Base-by-base conservation (phyloP, 2,113 vertebrate genomes). In the Phaethornis superciliosus region DNA sequence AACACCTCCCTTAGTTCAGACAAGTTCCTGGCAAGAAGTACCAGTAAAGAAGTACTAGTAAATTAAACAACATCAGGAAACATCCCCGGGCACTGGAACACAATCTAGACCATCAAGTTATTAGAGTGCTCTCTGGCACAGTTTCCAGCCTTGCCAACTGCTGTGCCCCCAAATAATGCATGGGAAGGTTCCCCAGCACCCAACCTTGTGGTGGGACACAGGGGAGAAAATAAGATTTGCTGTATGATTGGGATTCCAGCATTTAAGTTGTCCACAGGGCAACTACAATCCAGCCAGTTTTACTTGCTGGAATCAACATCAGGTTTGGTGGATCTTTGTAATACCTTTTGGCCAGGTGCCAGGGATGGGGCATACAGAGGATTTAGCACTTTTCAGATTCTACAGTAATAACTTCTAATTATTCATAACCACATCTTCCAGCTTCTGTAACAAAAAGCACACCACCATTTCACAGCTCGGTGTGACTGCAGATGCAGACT, bases 51-150 rank as follows among this genome's bases (percentile, higher is more conserved):
- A 40, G 40, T 18, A 19, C 56, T 37, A 70, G 47, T 71, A 95
- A 90, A 94, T 95, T 81, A 94, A 95, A 92, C 71, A 88, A 49
- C 56, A 90, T 52, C 82, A 93, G 82, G 60, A 52, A 93, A 94
- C 4, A 1, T 81, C 85, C 90, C 65, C 47, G 0, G 88, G 94
- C 85, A 88, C 69, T 75, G 79, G 64, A 93, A 81, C 60, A 52
- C 68, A 74, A 70, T 78, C 60, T 88, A 92, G 46, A 67, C 88
- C 76, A 92, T 77, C 56, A 74, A 40, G 74, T 58, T 90, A 70
- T 40, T 62, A 81, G 60, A 58, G 40, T 20, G 69, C 88, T 90
- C 76, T 80, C 68, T 83, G 64, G 82, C 90, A 94, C 20, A 63
- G 60, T 81, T 90, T 55, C 0, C 11, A 93, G 72, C 56, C 63